phyloP scores from a whole-genome alignment of 2,888 invertebrate species.

The Sycophila texana region DNA sequence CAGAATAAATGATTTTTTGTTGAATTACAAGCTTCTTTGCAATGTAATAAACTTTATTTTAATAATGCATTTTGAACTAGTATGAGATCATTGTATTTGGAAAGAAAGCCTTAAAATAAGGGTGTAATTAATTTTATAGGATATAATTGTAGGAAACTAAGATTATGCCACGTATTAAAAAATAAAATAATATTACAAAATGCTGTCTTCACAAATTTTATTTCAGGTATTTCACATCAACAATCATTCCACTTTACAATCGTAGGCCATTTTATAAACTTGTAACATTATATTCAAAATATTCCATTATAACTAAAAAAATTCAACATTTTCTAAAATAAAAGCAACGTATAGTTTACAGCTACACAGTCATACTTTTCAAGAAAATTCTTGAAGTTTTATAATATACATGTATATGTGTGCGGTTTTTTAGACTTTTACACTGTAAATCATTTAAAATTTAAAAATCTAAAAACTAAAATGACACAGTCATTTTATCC shows the following conservation, averaged over 20 bases:
- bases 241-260: constrained; percentile 53
- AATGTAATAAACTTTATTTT: no score
- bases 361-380: constrained; percentile 53
- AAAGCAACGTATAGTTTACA: constrained; percentile 55
- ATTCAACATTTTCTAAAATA: constrained; percentile 54
- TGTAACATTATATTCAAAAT: constrained; percentile 56
- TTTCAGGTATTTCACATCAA: constrained; percentile 55
- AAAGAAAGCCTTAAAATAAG: no score
- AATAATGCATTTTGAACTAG: no score
- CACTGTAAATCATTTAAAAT: constrained; percentile 56
- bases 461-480: constrained; percentile 56
- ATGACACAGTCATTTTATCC: constrained; percentile 57
- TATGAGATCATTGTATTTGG: no score
- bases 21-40: neutral
- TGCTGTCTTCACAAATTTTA: constrained; percentile 51
- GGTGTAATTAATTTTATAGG: no score
- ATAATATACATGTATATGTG: constrained; percentile 54
- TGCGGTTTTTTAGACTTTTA: constrained; percentile 43
- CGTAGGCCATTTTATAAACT: constrained; percentile 55
- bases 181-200: neutral
- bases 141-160: no score
- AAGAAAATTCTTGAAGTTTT: constrained; percentile 51
- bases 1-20: constrained; percentile 14
- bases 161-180: no score
- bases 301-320: constrained; percentile 55